Conservation (phyloP, 2,888 invertebrate genomes). For the Nomada ruficornis region DNA sequence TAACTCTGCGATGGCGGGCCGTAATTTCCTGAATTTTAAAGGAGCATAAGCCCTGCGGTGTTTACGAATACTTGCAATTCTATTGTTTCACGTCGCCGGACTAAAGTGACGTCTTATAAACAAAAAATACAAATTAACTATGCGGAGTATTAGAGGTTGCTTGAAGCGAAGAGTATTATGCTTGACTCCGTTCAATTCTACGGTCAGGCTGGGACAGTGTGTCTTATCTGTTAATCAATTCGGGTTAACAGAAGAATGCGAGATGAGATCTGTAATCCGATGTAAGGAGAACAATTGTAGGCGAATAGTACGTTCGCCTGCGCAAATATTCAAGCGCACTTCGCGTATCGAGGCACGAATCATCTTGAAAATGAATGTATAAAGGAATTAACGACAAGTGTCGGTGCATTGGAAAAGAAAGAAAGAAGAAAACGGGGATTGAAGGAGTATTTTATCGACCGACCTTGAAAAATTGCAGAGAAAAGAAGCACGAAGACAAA, state of each 20-base stretch:
- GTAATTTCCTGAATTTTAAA: too few relatives aligned
- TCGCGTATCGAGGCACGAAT: neutral
- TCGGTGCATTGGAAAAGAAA: neutral
- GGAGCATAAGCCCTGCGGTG: too few relatives aligned
- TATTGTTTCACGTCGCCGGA: too few relatives aligned
- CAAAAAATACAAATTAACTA: too few relatives aligned
- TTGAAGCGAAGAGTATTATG: neutral
- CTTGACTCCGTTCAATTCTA: constrained; percentile 13
- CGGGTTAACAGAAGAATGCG: constrained; percentile 12
- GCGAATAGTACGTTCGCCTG: neutral
- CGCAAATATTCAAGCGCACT: neutral
- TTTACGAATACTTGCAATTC: too few relatives aligned
- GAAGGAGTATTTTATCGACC: constrained; percentile 20
- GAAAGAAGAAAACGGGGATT: neutral
- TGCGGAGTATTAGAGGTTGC: too few relatives aligned
- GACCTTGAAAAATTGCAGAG: constrained; percentile 42
- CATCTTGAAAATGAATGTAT: neutral
- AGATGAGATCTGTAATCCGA: constrained; percentile 15
- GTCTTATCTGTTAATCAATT: constrained; percentile 18
- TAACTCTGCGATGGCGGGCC: too few relatives aligned
- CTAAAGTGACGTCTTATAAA: too few relatives aligned
- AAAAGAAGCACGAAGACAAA: constrained; percentile 34
- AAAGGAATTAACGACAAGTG: neutral
- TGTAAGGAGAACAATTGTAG: constrained; percentile 22
- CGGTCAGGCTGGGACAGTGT: neutral